Evolutionary conservation across 2,113 vertebrate species (phyloP).

Genomic region (Eptesicus fuscus): DNA sequence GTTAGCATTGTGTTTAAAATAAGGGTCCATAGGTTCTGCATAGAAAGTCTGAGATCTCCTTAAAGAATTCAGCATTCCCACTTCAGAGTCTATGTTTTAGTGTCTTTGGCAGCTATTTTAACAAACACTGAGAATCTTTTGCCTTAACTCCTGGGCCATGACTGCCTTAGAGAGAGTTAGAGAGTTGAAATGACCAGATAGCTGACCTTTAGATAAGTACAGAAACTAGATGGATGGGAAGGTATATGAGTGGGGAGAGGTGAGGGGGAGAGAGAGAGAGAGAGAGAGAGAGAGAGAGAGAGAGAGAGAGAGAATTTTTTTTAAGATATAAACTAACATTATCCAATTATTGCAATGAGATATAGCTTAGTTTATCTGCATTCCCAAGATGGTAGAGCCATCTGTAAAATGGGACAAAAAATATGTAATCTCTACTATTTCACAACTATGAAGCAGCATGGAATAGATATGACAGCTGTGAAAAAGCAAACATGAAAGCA

Average conservation of each 20-base stretch:
- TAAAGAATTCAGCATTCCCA: neutral
- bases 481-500: neutral
- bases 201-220: neutral
- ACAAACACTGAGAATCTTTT: neutral
- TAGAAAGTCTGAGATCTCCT: neutral
- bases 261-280: neutral
- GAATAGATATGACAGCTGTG: neutral
- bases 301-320: neutral
- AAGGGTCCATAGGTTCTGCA: neutral
- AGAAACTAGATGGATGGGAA: neutral
- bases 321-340: neutral
- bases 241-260: neutral
- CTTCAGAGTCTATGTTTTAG: neutral
- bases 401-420: slow-evolving; percentile 25
- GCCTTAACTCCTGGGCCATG: neutral
- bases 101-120: neutral
- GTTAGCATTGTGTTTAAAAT: neutral
- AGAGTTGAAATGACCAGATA: neutral
- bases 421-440: neutral
- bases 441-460: neutral
- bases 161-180: neutral
- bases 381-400: neutral
- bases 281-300: neutral
- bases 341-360: neutral
- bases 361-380: neutral